Evolutionary conservation across 2,888 invertebrate species (phyloP).

Genomic region (Cyclophora albipunctata): DNA sequence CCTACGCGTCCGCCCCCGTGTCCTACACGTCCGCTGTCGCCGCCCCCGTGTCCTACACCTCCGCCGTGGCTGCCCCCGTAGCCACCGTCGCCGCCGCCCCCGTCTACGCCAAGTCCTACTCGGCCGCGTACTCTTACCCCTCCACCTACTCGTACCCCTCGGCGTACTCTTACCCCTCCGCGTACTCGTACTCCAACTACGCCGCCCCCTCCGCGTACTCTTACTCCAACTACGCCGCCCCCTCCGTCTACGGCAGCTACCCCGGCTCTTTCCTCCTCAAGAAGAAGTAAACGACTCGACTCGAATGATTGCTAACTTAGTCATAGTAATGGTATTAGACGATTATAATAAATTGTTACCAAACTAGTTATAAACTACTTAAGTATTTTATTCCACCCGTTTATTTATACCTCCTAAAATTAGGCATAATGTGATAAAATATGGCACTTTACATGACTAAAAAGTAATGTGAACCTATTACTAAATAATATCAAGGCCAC

Average conservation of each 20-base stretch:
- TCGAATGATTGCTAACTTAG: constrained; percentile 7
- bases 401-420: too few relatives aligned
- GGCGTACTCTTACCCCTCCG: neutral
- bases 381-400: too few relatives aligned
- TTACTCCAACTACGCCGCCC: neutral
- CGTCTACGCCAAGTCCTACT: neutral
- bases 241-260: constrained; percentile 4
- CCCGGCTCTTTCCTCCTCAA: constrained; percentile 10
- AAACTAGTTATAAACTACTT: too few relatives aligned
- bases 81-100: neutral
- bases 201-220: neutral
- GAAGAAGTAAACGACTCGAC: constrained; percentile 11
- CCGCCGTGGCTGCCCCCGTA: neutral
- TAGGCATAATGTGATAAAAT: too few relatives aligned
- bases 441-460: too few relatives aligned
- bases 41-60: neutral
- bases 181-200: neutral
- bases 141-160: neutral
- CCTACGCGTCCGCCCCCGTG: neutral
- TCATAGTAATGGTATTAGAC: constrained; percentile 6
- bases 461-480: too few relatives aligned
- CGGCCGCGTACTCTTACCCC: neutral
- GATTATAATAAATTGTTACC: neutral
- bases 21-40: neutral
- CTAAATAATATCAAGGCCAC: too few relatives aligned